These are phyloP conservation scores for Littorina saxatilis DNA, from an alignment of 1,140 invertebrate species.

Conservation along the genomic window DNA sequence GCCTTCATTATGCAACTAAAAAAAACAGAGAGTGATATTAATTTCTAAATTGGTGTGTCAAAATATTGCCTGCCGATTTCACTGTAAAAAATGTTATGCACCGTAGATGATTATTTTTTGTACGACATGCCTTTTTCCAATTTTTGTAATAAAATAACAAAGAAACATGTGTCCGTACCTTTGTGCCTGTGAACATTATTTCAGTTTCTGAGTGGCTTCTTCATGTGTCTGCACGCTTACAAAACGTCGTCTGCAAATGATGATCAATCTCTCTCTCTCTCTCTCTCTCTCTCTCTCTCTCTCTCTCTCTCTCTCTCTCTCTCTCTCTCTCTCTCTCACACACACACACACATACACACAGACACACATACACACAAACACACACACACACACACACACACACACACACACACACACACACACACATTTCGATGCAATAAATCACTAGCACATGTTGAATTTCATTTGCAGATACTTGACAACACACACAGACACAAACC, in stretches of 20 bases:
- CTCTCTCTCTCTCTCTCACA: not conserved
- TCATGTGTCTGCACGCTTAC: not conserved
- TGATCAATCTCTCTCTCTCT: no score
- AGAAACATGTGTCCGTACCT: not conserved
- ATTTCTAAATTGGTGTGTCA: no score
- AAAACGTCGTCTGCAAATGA: not conserved
- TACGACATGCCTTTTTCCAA: no score
- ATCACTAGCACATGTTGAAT: not conserved
- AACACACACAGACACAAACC: not conserved
- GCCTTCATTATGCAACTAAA: no score
- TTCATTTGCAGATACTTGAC: not conserved
- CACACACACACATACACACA: slow-evolving; percentile 20
- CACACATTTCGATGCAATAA: not conserved
- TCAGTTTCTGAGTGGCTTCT: not conserved
- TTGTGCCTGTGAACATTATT: not conserved
- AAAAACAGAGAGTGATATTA: no score
- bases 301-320: not conserved
- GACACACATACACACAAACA: no score
- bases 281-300: not conserved
- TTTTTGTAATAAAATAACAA: not conserved
- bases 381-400: not conserved
- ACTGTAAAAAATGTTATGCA: no score
- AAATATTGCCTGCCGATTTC: no score
- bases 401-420: not conserved
- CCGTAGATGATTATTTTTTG: no score